These are phyloP conservation scores for Eira barbara DNA, from an alignment of 2,113 vertebrate genomes.

Conservation along the genomic window DNA sequence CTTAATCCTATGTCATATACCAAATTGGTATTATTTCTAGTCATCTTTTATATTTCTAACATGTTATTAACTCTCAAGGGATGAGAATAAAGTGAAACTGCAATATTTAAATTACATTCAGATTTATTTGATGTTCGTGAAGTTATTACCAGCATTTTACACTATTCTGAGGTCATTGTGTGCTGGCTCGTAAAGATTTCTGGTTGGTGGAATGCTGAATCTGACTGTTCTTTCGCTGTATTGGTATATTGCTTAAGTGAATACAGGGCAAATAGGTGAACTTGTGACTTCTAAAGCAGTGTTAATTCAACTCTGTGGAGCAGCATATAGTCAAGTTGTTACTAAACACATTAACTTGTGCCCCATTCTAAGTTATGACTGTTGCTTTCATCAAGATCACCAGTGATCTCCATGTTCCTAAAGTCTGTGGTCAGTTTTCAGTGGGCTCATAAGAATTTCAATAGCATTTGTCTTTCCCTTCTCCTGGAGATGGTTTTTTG, in stretches of 20 bases:
- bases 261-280: background rate
- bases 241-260: background rate
- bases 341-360: background rate
- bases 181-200: background rate
- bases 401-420: background rate
- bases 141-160: background rate
- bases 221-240: background rate
- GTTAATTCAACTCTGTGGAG: background rate
- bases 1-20: background rate
- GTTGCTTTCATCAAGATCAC: background rate
- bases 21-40: slow-evolving; percentile 3
- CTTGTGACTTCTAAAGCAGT: background rate
- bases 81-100: slow-evolving; percentile 8
- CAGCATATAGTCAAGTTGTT: background rate
- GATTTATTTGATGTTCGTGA: background rate
- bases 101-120: background rate
- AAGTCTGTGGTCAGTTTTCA: background rate
- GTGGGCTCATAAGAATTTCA: background rate
- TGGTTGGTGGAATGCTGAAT: background rate
- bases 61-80: background rate
- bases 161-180: background rate
- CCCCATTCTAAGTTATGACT: background rate
- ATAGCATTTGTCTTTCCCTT: background rate
- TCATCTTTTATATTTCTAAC: background rate
- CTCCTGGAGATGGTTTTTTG: background rate